These are phyloP conservation scores for Sprattus sprattus DNA, from an alignment of 2,113 vertebrate genomes.

Conservation along the genomic window DNA sequence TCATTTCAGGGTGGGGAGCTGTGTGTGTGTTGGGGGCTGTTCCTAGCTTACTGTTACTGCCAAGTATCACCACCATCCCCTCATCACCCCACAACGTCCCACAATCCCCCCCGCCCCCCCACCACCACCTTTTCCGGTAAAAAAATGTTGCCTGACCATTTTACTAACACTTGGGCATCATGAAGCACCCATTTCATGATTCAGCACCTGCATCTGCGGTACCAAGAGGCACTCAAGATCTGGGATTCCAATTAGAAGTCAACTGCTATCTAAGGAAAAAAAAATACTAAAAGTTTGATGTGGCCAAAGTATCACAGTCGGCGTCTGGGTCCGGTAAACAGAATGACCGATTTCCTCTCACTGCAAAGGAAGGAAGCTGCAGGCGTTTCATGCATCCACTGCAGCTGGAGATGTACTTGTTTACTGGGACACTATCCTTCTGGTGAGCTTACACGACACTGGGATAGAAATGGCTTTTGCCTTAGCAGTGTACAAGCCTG, in stretches of 20 bases:
- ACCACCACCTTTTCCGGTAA: not conserved
- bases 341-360: not conserved
- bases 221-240: not conserved
- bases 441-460: not conserved
- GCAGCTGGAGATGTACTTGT: not conserved
- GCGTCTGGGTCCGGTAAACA: not conserved
- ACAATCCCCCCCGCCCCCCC: too few relatives aligned
- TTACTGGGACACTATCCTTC: not conserved
- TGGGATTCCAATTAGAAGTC: not conserved
- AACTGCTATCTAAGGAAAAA: not conserved
- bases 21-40: not conserved
- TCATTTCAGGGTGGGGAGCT: not conserved
- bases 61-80: not conserved
- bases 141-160: not conserved
- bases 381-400: not conserved
- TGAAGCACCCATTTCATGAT: not conserved
- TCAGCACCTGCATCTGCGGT: not conserved
- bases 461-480: not conserved
- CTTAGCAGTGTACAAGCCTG: not conserved
- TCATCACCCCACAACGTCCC: not conserved
- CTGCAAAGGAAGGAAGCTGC: not conserved
- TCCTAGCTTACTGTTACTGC: not conserved
- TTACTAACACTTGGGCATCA: not conserved
- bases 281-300: not conserved
- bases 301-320: not conserved